phyloP scores from a whole-genome alignment of 2,797 vertebrate species.

The Sebastolobus altivelis region DNA sequence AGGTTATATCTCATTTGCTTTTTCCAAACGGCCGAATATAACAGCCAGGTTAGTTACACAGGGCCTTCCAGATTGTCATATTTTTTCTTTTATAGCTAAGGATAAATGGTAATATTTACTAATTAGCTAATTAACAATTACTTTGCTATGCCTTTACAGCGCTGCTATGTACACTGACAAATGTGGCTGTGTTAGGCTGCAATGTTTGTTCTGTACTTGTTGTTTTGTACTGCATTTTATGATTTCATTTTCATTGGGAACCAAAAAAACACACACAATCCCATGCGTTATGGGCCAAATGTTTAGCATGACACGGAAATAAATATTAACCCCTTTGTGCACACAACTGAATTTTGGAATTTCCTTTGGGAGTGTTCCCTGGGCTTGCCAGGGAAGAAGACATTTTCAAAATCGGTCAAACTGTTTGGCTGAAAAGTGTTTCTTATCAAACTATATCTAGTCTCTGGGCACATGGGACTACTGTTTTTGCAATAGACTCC shows the following conservation, averaged over 20 bases:
- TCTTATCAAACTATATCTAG: too few relatives aligned
- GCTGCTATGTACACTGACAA: not conserved
- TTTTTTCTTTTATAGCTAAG: not conserved
- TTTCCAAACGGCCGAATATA: not conserved
- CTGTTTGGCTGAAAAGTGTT: too few relatives aligned
- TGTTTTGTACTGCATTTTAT: not conserved
- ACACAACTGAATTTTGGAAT: too few relatives aligned
- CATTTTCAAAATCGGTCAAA: too few relatives aligned
- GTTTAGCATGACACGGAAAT: too few relatives aligned
- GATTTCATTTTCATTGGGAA: not conserved
- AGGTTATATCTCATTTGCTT: not conserved
- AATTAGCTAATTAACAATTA: slow-evolving; percentile 7
- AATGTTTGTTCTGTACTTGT: not conserved
- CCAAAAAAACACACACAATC: not conserved
- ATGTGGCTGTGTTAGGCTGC: not conserved
- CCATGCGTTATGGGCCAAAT: too few relatives aligned
- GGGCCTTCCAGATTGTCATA: not conserved
- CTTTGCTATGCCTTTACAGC: not conserved
- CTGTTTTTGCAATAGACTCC: too few relatives aligned
- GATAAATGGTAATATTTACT: not conserved
- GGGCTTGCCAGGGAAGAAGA: too few relatives aligned
- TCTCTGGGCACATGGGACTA: too few relatives aligned
- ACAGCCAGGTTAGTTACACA: not conserved
- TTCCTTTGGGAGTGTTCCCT: too few relatives aligned
- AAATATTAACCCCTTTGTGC: too few relatives aligned